phyloP scores from a whole-genome alignment of 2,113 vertebrate species.

The Hucho hucho region DNA sequence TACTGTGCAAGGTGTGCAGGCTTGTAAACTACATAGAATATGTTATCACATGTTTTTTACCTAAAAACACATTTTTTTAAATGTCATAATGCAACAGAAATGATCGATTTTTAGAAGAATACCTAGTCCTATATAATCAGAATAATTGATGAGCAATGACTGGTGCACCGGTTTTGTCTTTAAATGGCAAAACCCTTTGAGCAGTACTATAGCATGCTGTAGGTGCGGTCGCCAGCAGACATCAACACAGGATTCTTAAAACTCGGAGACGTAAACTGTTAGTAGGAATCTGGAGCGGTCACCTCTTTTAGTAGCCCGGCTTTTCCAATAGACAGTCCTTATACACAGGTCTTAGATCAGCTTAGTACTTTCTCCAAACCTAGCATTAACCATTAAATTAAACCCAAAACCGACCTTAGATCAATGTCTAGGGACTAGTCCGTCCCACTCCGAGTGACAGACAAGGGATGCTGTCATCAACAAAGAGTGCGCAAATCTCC shows the following conservation, averaged over 20 bases:
- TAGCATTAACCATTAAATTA: not conserved
- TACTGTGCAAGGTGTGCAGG: too few species aligned
- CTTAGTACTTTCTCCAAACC: not conserved
- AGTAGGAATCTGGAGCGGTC: constrained; percentile 33
- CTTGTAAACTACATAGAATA: too few species aligned
- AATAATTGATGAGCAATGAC: too few species aligned
- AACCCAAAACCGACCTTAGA: constrained; percentile 37
- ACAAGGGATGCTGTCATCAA: constrained; percentile 56
- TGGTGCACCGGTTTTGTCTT: not conserved
- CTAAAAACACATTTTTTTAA: too few species aligned
- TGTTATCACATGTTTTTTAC: too few species aligned
- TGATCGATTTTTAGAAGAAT: too few species aligned
- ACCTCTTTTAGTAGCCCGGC: constrained; percentile 4
- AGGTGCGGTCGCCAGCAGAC: constrained; percentile 15
- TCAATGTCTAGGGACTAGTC: constrained; percentile 29
- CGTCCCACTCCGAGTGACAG: not conserved
- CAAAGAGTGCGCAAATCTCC: constrained; percentile 72
- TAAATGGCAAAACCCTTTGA: not conserved
- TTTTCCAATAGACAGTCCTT: not conserved
- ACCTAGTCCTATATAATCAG: too few species aligned
- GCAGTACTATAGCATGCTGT: not conserved
- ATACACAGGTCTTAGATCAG: constrained; percentile 40
- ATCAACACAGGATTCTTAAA: not conserved
- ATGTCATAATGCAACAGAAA: too few species aligned
- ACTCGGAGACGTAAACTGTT: constrained; percentile 2